A percentile compares a stretch with the other conserved stretches of the same genome.
phyloP scores from a whole-genome alignment of 2,888 invertebrate species.

The Mesoligia furuncula region DNA sequence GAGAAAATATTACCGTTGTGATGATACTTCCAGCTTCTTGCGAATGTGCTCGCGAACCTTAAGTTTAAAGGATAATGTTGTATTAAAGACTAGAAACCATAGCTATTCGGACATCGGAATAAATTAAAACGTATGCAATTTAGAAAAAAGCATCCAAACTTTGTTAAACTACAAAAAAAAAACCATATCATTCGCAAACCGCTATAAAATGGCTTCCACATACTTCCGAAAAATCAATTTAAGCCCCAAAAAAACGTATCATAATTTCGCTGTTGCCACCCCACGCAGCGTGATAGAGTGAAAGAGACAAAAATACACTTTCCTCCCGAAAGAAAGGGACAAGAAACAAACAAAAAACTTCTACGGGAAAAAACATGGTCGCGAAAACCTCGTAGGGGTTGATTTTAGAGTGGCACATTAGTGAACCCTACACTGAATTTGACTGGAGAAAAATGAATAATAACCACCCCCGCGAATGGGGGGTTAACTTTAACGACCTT shows the following conservation, averaged over 20 bases:
- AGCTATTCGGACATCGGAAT: not conserved
- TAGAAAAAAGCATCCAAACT: constrained; percentile 15
- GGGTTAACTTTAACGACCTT: constrained; percentile 79
- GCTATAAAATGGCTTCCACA: constrained; percentile 86
- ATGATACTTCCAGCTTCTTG: too few species aligned
- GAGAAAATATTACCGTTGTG: too few species aligned
- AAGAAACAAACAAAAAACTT: constrained; percentile 84
- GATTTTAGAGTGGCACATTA: constrained; percentile 88
- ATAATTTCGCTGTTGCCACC: constrained; percentile 87
- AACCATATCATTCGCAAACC: constrained; percentile 65
- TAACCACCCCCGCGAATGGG: constrained; percentile 76
- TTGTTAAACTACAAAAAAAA: constrained; percentile 37
- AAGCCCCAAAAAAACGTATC: constrained; percentile 88
- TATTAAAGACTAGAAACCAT: not conserved
- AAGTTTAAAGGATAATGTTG: too few species aligned
- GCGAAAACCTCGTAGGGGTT: constrained; percentile 88
- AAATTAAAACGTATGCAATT: not conserved
- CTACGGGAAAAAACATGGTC: constrained; percentile 88
- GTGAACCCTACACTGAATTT: constrained; percentile 83
- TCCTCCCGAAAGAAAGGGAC: constrained; percentile 67
- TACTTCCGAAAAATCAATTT: constrained; percentile 89
- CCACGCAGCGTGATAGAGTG: constrained; percentile 82
- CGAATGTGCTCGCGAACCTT: too few species aligned
- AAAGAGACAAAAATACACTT: constrained; percentile 71
- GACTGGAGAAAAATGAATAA: constrained; percentile 88